Evolutionary conservation across 2,797 vertebrate species (phyloP).

Genomic region (Lerista edwardsae): DNA sequence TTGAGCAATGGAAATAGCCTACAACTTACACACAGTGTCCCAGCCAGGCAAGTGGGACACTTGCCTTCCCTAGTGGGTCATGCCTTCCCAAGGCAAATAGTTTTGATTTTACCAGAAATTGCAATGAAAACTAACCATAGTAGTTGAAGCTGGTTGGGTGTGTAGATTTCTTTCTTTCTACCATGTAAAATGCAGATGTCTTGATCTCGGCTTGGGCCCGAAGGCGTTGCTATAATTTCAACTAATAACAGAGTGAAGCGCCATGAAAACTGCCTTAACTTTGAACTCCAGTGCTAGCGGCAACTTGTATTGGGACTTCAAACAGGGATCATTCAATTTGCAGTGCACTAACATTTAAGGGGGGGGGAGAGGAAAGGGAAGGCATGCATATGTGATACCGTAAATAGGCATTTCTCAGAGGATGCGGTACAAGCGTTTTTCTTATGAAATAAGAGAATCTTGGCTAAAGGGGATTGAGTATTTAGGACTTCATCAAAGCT

Average conservation of each 20-base stretch:
- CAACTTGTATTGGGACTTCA: conserved; percentile 30
- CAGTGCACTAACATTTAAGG: background rate
- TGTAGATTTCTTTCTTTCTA: no score
- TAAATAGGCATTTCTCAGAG: background rate
- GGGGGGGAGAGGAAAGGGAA: no score
- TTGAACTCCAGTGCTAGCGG: conserved; percentile 29
- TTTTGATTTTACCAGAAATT: background rate
- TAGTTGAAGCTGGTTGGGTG: background rate
- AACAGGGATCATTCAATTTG: conserved; percentile 7
- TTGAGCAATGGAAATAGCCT: conserved; percentile 48
- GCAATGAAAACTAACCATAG: background rate
- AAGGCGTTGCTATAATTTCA: conserved; percentile 26
- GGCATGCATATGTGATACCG: background rate
- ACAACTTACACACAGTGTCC: background rate
- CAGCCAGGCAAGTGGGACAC: background rate
- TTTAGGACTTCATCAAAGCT: background rate
- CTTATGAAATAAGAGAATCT: background rate
- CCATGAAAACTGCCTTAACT: conserved; percentile 24
- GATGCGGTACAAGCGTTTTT: background rate
- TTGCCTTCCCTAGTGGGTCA: no score
- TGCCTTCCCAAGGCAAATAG: background rate
- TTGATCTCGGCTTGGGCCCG: background rate
- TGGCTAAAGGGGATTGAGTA: no score
- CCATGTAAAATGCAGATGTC: background rate
- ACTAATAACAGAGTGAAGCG: conserved; percentile 11